Base-by-base conservation (phyloP, 37 sponge, comb jelly and placozoan species). In the Hormiphora californensis region DNA sequence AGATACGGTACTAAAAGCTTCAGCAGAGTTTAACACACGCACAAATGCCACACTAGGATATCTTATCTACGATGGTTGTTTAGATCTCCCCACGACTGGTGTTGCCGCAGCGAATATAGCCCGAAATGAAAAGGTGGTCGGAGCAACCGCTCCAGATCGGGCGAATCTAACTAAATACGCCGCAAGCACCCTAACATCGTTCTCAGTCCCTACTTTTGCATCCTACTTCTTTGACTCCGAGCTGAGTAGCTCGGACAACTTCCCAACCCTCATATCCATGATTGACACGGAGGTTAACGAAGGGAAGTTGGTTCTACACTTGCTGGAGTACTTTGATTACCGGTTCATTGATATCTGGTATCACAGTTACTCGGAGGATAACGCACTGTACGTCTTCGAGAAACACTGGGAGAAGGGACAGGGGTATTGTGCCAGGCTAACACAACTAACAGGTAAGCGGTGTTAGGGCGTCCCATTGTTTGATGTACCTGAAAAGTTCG, bases 41-140 rank as follows among this genome's bases (percentile, higher is more conserved):
- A n/a, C n/a, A n/a, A n/a, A n/a, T n/a, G n/a, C n/a, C n/a, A 73
- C 44, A 9, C 38, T 73, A 28, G 81, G 81, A 17, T 73, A 73
- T 28, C 46, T 43, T n/a, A 19, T 73, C 81, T 73, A 73, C 46
- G 81, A 73, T 21, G 21, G 46, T 28, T 73, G 81, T 21, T 22
- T 19, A 0, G 43, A 46, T 30, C 25, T 11, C 44, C 7, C 35
- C 44, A 39, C 9, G 0, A 28, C 38, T 5, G 35, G 44, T 36
- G 46, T 43, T 4, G 38, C 25, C 0, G 35, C 81, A 33, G 25
- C 35, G 30, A 73, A 12, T 4, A 27, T 73, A n/a, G 41, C 81
- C 8, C 38, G 17, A n/a, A 73, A 73, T 3, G 2, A 37, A 21
- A 39, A 41, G 3, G 44, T 73, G 2, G 38, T 73, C 27, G 81